Base-by-base conservation (phyloP, 2,888 invertebrate genomes). In the Drosophila atripex region DNA sequence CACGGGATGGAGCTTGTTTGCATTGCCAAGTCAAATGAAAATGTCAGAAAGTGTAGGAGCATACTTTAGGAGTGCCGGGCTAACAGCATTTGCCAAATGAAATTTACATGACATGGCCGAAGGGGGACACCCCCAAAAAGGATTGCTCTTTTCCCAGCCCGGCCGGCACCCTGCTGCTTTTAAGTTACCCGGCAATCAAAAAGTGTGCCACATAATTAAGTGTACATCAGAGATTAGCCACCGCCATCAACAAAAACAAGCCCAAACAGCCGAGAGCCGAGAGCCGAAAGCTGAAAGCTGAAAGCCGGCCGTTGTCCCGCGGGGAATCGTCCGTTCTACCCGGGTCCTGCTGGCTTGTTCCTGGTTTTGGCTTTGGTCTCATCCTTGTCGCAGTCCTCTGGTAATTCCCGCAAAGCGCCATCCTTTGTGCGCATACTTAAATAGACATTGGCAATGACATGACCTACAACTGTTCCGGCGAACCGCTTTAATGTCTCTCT, bases 171-270 rank as follows among this genome's bases (percentile, higher is more conserved):
- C 18, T 41, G 14, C 50, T 9, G 56, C 63, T 79, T 41, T 41
- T 52, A 59, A 65, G 78, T 66, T 72, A 55, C 50, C 59, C 35
- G 52, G 66, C 78, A 79, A 82, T 83, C 77, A 77, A 82, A 73
- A 76, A 71, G 71, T 79, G 60, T 70, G 76, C 83, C 72, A 76
- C 80, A 78, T 86, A 82, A 82, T 86, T 86, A 82, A 83, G 82
- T 86, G 75, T 73, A 80, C 86, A 82, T 80, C 82, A 80, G 86
- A 82, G 86, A 82, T 82, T 86, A 82, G 80, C 78, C 56, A 57
- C 46, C 71, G 66, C 46, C 63, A 63, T 64, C 64, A 64, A 69
- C 80, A 75, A 75, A 65, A 72, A 59, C 52, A 56, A 39, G 58
- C n/a, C 35, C 35, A 35, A 35, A 35, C 35, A 35, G 35, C 35